Base-by-base conservation (phyloP, 2,888 invertebrate species). In the Actias luna region DNA sequence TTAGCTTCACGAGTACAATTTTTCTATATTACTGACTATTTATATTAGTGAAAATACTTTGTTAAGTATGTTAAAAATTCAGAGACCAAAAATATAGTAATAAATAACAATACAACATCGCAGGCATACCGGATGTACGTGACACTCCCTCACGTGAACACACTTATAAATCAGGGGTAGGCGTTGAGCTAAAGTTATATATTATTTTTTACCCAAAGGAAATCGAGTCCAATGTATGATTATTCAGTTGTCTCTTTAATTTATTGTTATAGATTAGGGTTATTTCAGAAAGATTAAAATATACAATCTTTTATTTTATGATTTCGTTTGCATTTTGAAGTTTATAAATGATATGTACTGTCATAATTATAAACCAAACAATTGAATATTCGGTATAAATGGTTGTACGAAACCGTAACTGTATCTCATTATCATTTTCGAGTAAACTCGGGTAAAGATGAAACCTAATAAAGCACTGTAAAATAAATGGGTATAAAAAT, bases 121-220 rank as follows among this genome's bases (percentile, higher is more conserved):
- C 70, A 67, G 69, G 73, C 70, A 80, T 76, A 69, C 71, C 69
- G 81, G 78, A 78, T 85, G 83, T 74, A 69, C 71, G 72, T 79
- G 84, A 83, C 86, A 77, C 75, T 72, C 77, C 78, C 78, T 76
- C 76, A 80, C 77, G 72, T 73, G 72, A 65, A 46, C 65, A 46
- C 65, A 74, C 72, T 74, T 79, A 87, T 87, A 86, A 86, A 88
- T 87, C 85, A 84, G 76, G 58, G 72, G 69, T 72, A 79, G 78
- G 80, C 80, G 82, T 79, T 76, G 78, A 82, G 77, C 70, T 79
- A 79, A 82, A 85, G 79, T 85, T 86, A 83, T 85, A 84, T 82
- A 71, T 76, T 73, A 72, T 75, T 78, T 75, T 78, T 75, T 75
- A 77, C 71, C 68, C 65, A 67, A 65, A 71, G 70, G 72, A 76